Conservation (phyloP, 1,140 invertebrate species). For the Steinernema feltiae region DNA sequence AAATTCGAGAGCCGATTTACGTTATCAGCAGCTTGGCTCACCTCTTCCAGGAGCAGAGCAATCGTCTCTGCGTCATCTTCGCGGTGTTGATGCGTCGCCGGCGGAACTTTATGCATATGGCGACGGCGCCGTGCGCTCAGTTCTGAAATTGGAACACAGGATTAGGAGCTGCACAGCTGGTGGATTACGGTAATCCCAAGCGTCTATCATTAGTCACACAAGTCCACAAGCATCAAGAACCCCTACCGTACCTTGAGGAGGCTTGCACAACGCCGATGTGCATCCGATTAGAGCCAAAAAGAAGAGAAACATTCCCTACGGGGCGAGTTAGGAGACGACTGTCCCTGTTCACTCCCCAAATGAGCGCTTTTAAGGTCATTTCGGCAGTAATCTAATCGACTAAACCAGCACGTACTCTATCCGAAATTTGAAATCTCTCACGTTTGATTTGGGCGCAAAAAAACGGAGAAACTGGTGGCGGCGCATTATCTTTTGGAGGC, state of each 20-base stretch:
- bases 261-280: neutral
- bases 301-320: neutral
- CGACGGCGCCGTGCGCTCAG: neutral
- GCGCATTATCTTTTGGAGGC: neutral
- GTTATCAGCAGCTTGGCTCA: neutral
- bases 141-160: neutral
- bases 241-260: neutral
- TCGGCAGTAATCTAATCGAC: neutral
- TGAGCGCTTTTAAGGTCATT: neutral
- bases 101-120: slow-evolving; percentile 5
- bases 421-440: neutral
- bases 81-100: neutral
- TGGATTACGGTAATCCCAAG: too few relatives aligned
- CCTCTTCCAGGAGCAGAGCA: slow-evolving; percentile 6
- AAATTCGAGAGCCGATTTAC: neutral
- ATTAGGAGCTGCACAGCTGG: neutral
- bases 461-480: neutral
- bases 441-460: neutral
- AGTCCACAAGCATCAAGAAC: too few relatives aligned
- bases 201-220: too few relatives aligned
- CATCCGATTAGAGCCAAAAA: slow-evolving; percentile 1
- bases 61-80: neutral
- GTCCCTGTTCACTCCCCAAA: neutral
- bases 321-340: neutral
- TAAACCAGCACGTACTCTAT: neutral